These are phyloP conservation scores for Oryzias woworae DNA, from an alignment of 2,113 vertebrate species.

Conservation along the genomic window DNA sequence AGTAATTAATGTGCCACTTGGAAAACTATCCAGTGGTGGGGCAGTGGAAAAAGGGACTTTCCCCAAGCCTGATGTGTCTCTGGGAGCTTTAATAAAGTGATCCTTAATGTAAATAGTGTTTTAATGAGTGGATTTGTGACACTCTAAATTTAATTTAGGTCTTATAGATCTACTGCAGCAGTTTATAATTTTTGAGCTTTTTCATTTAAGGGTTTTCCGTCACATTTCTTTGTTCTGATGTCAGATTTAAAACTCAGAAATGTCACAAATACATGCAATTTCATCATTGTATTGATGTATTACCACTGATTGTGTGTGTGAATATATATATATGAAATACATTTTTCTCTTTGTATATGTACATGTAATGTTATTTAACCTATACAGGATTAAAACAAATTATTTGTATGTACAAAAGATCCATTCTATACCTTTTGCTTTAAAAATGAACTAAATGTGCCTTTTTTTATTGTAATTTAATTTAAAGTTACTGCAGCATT, in stretches of 20 bases:
- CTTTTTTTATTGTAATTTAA: constrained; percentile 8
- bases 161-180: constrained; percentile 78
- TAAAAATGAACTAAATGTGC: background rate
- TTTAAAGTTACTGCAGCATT: constrained; percentile 20
- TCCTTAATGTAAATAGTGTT: constrained; percentile 77
- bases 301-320: constrained; percentile 43
- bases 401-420: constrained; percentile 17
- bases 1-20: constrained; percentile 50
- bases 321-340: background rate
- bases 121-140: constrained; percentile 76
- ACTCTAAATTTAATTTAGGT: constrained; percentile 76
- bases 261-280: constrained; percentile 5
- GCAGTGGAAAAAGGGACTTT: constrained; percentile 45
- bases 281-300: constrained; percentile 22
- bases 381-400: constrained; percentile 11
- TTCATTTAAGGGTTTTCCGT: constrained; percentile 27
- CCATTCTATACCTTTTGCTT: constrained; percentile 21
- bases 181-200: constrained; percentile 28
- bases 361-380: constrained; percentile 15
- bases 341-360: constrained; percentile 18
- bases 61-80: constrained; percentile 23
- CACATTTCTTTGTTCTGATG: constrained; percentile 19
- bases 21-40: constrained; percentile 48
- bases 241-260: constrained; percentile 15
- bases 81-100: constrained; percentile 41